phyloP scores from a whole-genome alignment of 2,888 invertebrate genomes.

The Lycocerus yunnanus region DNA sequence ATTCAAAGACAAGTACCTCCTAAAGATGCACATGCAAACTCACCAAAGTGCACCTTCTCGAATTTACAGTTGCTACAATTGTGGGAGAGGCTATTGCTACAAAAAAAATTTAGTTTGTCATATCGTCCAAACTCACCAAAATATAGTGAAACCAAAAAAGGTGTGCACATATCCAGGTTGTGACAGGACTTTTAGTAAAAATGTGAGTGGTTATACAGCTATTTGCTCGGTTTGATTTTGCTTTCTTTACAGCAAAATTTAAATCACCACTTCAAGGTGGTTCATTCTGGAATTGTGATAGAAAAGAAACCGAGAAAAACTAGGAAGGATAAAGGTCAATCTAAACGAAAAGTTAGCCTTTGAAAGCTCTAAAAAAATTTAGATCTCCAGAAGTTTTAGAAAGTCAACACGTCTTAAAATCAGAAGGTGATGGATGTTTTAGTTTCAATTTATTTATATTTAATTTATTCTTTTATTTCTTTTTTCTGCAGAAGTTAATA shows the following conservation, averaged over 20 bases:
- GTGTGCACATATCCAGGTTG: constrained; percentile 37
- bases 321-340: constrained; percentile 42
- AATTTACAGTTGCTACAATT: constrained; percentile 40
- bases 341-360: background rate
- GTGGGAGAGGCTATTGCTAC: constrained; percentile 40
- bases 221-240: background rate
- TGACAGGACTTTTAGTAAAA: constrained; percentile 24
- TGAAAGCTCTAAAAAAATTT: background rate
- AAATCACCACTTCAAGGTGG: constrained; percentile 35
- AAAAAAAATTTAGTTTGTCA: constrained; percentile 43
- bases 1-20: constrained; percentile 36
- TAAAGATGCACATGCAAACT: constrained; percentile 36
- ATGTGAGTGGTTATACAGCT: constrained; percentile 17
- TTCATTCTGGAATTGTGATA: constrained; percentile 31
- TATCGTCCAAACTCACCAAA: constrained; percentile 40
- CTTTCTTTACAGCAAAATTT: constrained; percentile 38
- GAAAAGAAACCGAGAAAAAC: constrained; percentile 34
- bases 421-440: background rate
- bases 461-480: no score
- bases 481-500: background rate
- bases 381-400: background rate
- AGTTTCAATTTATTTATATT: background rate
- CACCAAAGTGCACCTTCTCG: constrained; percentile 34
- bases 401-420: background rate
- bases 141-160: constrained; percentile 28